These are phyloP conservation scores for Caenorhabditis sp. DNA, from an alignment of 2,888 invertebrate genomes.

Conservation along the genomic window DNA sequence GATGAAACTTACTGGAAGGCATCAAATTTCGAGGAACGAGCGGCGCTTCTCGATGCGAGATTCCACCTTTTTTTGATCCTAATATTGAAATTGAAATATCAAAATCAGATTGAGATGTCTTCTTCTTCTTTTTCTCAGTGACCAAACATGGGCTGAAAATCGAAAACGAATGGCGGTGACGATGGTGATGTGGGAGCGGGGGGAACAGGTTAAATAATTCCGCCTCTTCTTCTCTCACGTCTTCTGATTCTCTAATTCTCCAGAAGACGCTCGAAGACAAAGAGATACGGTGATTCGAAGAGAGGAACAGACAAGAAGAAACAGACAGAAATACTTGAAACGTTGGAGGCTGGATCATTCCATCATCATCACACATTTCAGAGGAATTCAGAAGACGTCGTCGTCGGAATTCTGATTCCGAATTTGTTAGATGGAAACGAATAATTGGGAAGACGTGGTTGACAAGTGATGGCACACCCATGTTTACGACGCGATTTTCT, in stretches of 20 bases:
- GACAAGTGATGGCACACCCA: slow-evolving; percentile 24
- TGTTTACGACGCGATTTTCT: slow-evolving; percentile 17
- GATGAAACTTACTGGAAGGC: slow-evolving; percentile 50
- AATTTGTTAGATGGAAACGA: slow-evolving; percentile 5
- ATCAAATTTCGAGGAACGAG: slow-evolving; percentile 11
- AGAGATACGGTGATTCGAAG: background rate
- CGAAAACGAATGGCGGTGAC: background rate
- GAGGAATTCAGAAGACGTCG: background rate
- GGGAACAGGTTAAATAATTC: slow-evolving; percentile 46
- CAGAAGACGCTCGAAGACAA: background rate
- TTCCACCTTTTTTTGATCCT: slow-evolving; percentile 6
- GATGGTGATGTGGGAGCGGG: too few species aligned
- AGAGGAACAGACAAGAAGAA: background rate
- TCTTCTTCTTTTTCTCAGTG: too few species aligned
- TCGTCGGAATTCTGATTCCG: slow-evolving; percentile 2
- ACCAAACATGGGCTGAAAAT: slow-evolving; percentile 26
- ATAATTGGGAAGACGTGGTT: too few species aligned
- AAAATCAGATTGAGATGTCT: slow-evolving; percentile 9
- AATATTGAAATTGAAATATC: background rate
- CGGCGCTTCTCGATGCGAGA: slow-evolving; percentile 15
- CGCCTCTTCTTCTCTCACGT: slow-evolving; percentile 22
- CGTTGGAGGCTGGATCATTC: background rate
- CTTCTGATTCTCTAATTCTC: slow-evolving; percentile 18
- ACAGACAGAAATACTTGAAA: slow-evolving; percentile 2
- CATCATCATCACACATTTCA: slow-evolving; percentile 14